phyloP scores from a whole-genome alignment of 1,140 invertebrate genomes.

The Drosophila equinoxialis region DNA sequence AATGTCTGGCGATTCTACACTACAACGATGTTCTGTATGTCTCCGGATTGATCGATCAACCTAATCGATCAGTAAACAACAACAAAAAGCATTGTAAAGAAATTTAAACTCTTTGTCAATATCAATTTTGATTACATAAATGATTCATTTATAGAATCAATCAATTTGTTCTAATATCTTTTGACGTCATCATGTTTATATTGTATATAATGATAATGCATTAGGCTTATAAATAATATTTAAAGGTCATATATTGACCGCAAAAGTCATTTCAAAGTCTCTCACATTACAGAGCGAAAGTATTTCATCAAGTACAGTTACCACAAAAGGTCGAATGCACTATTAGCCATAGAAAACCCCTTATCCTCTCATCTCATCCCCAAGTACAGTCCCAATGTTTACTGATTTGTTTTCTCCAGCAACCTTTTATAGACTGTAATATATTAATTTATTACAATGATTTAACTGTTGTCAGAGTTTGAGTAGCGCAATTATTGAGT shows the following conservation, averaged over 20 bases:
- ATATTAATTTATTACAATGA: slow-evolving; percentile 10
- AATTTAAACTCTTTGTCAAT: neutral
- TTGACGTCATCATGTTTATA: neutral
- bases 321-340: neutral
- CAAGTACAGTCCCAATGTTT: neutral
- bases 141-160: slow-evolving; percentile 4
- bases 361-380: neutral
- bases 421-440: no score
- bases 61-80: slow-evolving; percentile 4
- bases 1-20: slow-evolving; percentile 5
- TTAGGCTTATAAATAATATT: neutral
- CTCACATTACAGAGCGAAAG: neutral
- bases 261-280: neutral
- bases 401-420: no score
- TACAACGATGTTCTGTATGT: neutral
- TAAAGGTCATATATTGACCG: neutral
- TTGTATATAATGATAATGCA: neutral
- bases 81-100: neutral
- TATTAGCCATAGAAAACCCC: neutral
- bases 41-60: slow-evolving; percentile 2
- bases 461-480: slow-evolving; percentile 12
- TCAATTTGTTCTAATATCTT: neutral
- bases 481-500: slow-evolving; percentile 18
- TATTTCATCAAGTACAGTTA: neutral
- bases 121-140: neutral